Percentiles rank a stretch among this genome's conserved stretches.
Conservation (phyloP, 2,797 vertebrate species). For the Enteromius fasciolatus region DNA sequence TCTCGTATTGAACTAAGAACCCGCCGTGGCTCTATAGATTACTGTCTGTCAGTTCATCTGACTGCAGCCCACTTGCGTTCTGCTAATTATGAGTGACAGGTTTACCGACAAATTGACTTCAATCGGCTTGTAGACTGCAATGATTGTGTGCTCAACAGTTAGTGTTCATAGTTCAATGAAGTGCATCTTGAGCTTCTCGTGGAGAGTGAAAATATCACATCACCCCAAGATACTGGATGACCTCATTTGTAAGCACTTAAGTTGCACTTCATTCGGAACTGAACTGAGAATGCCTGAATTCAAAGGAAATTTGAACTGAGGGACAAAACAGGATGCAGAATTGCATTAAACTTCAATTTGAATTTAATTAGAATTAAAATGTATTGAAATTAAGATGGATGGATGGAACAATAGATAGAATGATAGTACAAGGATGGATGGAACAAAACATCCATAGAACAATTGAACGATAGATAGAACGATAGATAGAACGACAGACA, state of each 20-base stretch:
- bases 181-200: neutral
- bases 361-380: neutral
- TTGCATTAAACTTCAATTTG: neutral
- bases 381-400: neutral
- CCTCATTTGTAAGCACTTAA: neutral
- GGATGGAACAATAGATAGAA: neutral
- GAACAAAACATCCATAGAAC: neutral
- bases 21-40: slow-evolving; percentile 35
- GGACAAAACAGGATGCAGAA: neutral
- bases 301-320: neutral
- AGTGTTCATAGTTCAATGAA: neutral
- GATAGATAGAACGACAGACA: neutral
- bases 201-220: slow-evolving; percentile 11
- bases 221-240: neutral
- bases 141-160: slow-evolving; percentile 1
- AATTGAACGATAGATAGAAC: neutral
- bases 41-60: slow-evolving; percentile 46
- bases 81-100: slow-evolving; percentile 49
- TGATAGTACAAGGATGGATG: neutral
- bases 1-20: slow-evolving; percentile 63
- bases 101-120: slow-evolving; percentile 41
- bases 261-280: neutral
- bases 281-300: neutral
- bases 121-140: slow-evolving; percentile 15
- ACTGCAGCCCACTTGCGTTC: slow-evolving; percentile 30